Evolutionary conservation across 2,888 invertebrate species (phyloP).

Genomic region (Catonia carolina): DNA sequence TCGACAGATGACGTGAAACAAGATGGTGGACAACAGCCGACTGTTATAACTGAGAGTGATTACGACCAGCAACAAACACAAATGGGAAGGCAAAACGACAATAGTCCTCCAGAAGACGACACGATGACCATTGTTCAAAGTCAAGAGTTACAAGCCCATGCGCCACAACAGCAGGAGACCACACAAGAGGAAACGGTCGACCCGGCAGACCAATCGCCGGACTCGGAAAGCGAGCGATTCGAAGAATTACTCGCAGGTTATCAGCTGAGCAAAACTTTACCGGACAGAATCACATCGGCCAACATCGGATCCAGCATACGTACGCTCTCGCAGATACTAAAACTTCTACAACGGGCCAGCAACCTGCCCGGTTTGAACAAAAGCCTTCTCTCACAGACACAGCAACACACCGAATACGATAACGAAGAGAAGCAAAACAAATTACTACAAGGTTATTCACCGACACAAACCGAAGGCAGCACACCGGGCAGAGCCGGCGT

Average conservation of each 20-base stretch:
- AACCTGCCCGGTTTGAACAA: conserved; percentile 32
- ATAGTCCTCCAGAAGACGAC: not conserved
- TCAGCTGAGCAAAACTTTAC: conserved; percentile 67
- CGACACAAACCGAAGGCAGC: conserved; percentile 33
- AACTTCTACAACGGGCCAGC: conserved; percentile 50
- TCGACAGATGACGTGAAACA: not conserved
- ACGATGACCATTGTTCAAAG: conserved; percentile 32
- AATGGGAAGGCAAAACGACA: not conserved
- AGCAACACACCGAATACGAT: conserved; percentile 52
- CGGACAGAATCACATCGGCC: conserved; percentile 65
- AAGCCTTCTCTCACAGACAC: conserved; percentile 41
- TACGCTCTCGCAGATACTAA: conserved; percentile 67
- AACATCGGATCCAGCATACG: conserved; percentile 73
- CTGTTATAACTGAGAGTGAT: not conserved
- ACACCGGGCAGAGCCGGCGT: conserved; percentile 57
- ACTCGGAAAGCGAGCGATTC: conserved; percentile 37
- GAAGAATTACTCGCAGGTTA: conserved; percentile 61
- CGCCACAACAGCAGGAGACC: conserved; percentile 2
- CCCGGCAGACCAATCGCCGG: too few relatives aligned
- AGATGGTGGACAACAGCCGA: not conserved
- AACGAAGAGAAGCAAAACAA: conserved; percentile 34
- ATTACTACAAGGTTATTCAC: conserved; percentile 17
- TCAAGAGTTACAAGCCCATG: conserved; percentile 30
- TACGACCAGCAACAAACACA: not conserved
- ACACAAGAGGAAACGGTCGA: conserved; percentile 4